A percentile compares a stretch with the other conserved stretches of the same genome.
Conservation (phyloP, 1,140 invertebrate genomes). For the Steinernema feltiae region DNA sequence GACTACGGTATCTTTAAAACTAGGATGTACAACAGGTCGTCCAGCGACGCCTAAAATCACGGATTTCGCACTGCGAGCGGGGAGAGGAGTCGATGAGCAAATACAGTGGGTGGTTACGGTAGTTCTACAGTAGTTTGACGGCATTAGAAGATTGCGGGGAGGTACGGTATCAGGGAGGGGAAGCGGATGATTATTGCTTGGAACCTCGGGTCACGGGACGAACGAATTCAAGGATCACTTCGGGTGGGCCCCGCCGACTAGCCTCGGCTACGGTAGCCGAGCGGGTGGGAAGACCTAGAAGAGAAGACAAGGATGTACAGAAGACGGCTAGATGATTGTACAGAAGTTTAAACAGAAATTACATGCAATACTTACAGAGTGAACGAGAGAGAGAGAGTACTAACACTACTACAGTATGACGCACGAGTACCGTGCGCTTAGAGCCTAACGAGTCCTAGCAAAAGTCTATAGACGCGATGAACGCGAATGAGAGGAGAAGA, state of each 20-base stretch:
- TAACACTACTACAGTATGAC: too few species aligned
- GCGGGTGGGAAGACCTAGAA: neutral
- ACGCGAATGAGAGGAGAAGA: too few species aligned
- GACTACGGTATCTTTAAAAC: neutral
- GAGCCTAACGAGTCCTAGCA: neutral
- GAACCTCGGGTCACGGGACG: neutral
- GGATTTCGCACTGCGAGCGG: neutral
- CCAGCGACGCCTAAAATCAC: slow-evolving; percentile 7
- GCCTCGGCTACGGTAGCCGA: too few species aligned
- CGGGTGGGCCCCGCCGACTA: too few species aligned
- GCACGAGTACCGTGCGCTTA: too few species aligned
- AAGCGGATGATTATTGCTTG: slow-evolving; percentile 4
- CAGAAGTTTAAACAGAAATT: neutral
- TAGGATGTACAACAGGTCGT: neutral
- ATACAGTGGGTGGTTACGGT: neutral
- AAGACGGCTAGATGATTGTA: neutral
- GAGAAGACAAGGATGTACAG: neutral
- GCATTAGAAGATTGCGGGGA: neutral
- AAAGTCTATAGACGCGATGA: too few species aligned
- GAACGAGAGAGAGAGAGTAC: neutral
- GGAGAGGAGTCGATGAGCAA: neutral
- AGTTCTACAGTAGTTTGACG: neutral
- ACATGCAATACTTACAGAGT: slow-evolving; percentile 4
- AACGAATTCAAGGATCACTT: neutral
- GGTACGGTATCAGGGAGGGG: neutral